Percentiles rank a stretch among this genome's conserved stretches.
phyloP scores from a whole-genome alignment of 1,140 invertebrate genomes.

The Aphis gossypii region DNA sequence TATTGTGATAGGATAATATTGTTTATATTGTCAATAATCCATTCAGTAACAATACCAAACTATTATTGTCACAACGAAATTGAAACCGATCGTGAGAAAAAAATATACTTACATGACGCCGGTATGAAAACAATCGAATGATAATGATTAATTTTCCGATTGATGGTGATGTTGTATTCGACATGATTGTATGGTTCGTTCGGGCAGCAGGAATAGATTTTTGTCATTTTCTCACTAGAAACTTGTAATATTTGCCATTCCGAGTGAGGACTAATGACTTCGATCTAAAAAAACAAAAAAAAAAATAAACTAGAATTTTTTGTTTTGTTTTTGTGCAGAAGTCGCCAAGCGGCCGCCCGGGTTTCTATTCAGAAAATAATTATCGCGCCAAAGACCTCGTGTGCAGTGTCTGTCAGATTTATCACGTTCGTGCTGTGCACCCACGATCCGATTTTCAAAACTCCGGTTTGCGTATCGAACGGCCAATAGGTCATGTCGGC shows the following conservation, averaged over 20 bases:
- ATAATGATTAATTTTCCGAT: background rate
- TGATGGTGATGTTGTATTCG: conserved; percentile 39
- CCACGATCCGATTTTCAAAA: conserved; percentile 74
- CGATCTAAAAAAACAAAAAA: background rate
- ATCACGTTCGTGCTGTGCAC: conserved; percentile 65
- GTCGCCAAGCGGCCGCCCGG: too few relatives aligned
- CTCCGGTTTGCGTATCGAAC: conserved; percentile 75
- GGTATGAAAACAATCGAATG: conserved; percentile 8
- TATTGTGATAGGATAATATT: background rate
- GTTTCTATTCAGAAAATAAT: background rate
- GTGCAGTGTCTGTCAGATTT: background rate
- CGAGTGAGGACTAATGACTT: background rate
- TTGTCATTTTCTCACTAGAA: background rate
- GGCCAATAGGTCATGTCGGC: conserved; percentile 77
- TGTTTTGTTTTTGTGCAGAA: background rate
- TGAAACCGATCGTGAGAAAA: background rate
- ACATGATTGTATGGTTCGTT: background rate
- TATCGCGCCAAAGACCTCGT: background rate
- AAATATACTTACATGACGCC: conserved; percentile 46
- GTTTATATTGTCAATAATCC: too few relatives aligned
- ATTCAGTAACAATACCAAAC: background rate
- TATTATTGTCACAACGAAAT: background rate
- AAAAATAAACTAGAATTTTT: background rate
- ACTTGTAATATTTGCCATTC: conserved; percentile 36
- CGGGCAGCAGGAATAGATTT: background rate